A percentile compares a stretch with the other conserved stretches of the same genome.
Conservation (phyloP, 2,113 vertebrate species). For the Vombatus ursinus region DNA sequence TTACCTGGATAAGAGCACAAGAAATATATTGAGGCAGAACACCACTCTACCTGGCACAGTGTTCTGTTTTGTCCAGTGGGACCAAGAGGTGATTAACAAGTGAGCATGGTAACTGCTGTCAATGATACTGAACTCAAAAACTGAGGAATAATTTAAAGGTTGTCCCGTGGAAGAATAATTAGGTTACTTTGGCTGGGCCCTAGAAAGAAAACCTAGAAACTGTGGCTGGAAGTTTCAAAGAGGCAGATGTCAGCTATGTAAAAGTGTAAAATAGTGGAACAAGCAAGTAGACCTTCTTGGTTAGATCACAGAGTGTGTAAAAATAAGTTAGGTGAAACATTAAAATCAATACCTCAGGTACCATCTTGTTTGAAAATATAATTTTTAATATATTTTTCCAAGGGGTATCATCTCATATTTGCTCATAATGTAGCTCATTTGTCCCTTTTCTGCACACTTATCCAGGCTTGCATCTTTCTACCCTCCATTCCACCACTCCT, state of each 20-base stretch:
- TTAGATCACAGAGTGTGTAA: background rate
- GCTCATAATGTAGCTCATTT: background rate
- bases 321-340: background rate
- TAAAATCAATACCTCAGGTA: background rate
- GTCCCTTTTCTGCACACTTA: background rate
- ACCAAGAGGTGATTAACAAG: background rate
- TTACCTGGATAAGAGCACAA: background rate
- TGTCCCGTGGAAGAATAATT: background rate
- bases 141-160: background rate
- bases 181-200: background rate
- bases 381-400: background rate
- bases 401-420: background rate
- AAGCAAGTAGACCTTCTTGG: too few species aligned
- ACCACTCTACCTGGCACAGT: background rate
- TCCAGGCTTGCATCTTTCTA: background rate
- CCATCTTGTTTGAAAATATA: background rate
- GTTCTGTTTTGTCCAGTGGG: background rate
- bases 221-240: background rate
- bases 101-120: background rate
- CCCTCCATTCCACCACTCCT: background rate
- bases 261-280: too few species aligned
- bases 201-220: background rate
- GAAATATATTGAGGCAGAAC: background rate
- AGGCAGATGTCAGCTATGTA: background rate
- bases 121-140: constrained; percentile 3